Evolutionary conservation across 2,797 vertebrate genomes (phyloP), one percentile per base, ranked within the genome.

Genomic region (Lerista edwardsae): DNA sequence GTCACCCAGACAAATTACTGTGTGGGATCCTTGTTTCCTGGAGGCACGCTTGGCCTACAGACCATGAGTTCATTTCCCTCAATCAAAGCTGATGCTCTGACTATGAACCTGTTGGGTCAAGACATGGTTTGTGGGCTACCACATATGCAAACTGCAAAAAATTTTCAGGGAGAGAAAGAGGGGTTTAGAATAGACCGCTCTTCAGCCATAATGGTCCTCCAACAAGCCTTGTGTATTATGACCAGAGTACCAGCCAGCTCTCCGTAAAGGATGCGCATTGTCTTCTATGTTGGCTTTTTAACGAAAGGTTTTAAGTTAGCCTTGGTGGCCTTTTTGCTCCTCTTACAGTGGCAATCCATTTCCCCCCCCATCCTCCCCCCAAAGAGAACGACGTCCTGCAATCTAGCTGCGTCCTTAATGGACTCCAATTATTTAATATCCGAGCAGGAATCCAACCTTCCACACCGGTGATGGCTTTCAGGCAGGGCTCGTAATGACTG

Each of bases 341-440:
- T n/a, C 8, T n/a, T 55, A 36, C 1, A 85, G 82, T 3, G 88
- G 80, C 83, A 72, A 65, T 90, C 86, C 12, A 9, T 87, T 87
- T 89, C 10, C 44, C 17, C 15, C 57, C n/a, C 19, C 21, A 6
- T 23, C 36, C 51, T 27, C 4, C 23, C 3, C 19, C 41, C 5
- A 39, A 31, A 4, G 85, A 91, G 77, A 34, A 89, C 4, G 84
- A 44, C 57, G 1, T 62, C 85, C 83, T 87, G 87, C 89, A 90
- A 88, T 91, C 75, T 92, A 84, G 41, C 79, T n/a, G 64, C 59
- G 11, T 89, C 88, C 74, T 85, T 92, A 93, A 88, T 91, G 90
- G 91, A 71, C 76, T 89, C 79, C 83, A 93, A 19, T 93, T 94
- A 94, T 84, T 96, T 91, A 91, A 89, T 93, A 85, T 67, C 73